These are phyloP conservation scores for Chamaea fasciata DNA, from an alignment of 2,113 vertebrate species.

Conservation along the genomic window DNA sequence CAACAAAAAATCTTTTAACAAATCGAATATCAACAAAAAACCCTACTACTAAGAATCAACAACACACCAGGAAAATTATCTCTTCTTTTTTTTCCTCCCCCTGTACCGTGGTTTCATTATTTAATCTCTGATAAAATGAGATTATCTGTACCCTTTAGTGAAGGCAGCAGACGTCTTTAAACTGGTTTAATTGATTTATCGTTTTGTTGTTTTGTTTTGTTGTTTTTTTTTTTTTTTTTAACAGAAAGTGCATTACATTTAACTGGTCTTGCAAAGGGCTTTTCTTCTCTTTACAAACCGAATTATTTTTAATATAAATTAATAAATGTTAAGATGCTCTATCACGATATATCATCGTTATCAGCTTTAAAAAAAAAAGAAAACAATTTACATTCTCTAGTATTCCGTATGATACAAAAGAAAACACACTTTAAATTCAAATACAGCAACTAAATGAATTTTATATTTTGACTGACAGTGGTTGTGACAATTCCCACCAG, in stretches of 20 bases:
- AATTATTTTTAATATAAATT: conserved; percentile 87
- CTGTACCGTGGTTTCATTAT: conserved; percentile 39
- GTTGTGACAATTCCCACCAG: conserved; percentile 64
- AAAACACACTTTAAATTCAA: conserved; percentile 70
- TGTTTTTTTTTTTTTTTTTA: background rate
- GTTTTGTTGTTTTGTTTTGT: background rate
- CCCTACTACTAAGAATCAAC: background rate
- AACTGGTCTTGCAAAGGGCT: conserved; percentile 80
- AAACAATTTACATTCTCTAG: conserved; percentile 78
- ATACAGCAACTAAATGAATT: conserved; percentile 70
- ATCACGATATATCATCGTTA: conserved; percentile 72
- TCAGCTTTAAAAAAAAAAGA: conserved; percentile 63
- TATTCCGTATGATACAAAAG: conserved; percentile 82
- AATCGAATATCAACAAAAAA: background rate
- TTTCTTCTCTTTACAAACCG: conserved; percentile 82
- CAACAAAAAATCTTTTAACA: background rate
- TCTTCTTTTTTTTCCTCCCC: background rate
- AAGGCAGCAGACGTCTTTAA: conserved; percentile 68
- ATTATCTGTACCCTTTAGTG: conserved; percentile 57
- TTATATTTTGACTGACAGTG: conserved; percentile 60
- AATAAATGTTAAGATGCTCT: conserved; percentile 80
- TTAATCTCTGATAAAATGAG: conserved; percentile 56
- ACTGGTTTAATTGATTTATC: conserved; percentile 77
- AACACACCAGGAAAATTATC: background rate
- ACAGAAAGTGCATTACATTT: conserved; percentile 97